Evolutionary conservation across 1,140 invertebrate species (phyloP), one percentile per base, ranked within the genome.

Genomic region (Pogonognathellus flavescens): DNA sequence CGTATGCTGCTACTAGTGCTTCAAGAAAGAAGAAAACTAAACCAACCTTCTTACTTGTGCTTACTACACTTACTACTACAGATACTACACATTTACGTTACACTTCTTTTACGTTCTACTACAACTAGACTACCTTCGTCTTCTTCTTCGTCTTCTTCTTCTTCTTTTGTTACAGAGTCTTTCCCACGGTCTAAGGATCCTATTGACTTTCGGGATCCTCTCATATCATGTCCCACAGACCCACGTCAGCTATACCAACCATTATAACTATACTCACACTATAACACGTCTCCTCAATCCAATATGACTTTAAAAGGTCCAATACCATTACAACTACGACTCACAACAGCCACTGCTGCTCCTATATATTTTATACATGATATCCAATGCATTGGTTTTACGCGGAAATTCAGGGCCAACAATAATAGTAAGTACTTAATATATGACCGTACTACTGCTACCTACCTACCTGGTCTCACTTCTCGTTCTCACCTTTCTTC

Each of bases 131-230:
- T 76, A 62, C 57, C 57, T 83, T 62, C 55, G n/a, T 62, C 31
- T 57, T 59, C 81, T 49, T 16, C 57, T 41, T 50, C 55, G 2
- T 62, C 41, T 59, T 59, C 81, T 49, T 59, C 57, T 83, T 60
- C 55, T 59, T 60, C 81, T 62, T 83, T 76, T 76, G 70, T 76
- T 76, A 76, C 70, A 76, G 22, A 76, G 13, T 76, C 70, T 76
- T 76, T 76, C 70, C 70, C 70, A 76, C 70, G 70, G 70, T 76
- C 70, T 76, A 76, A 76, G 70, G 70, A 76, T 76, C 70, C 70
- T 76, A 76, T 76, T 76, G 70, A 76, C 70, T 76, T 76, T 76
- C 70, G 70, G 70, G 70, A 76, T 76, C 70, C 70, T 76, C 70
- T 76, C 70, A 76, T 76, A 49, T 76, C 70, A 76, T 76, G 70